Evolutionary conservation across 2,113 vertebrate genomes (phyloP).

Genomic region (Aplodontia rufa): DNA sequence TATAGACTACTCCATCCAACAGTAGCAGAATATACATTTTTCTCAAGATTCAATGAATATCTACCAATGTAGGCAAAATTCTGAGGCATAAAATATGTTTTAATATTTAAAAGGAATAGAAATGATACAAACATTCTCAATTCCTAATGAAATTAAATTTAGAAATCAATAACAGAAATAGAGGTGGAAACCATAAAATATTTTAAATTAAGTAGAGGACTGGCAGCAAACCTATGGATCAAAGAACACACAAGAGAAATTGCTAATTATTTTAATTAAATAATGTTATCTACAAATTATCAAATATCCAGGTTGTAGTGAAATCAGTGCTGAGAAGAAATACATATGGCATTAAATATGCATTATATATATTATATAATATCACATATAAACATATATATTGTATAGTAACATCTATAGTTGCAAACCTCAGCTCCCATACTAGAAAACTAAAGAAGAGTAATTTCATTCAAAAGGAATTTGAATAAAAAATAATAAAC

Average conservation of each 20-base stretch:
- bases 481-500: not conserved
- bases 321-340: not conserved
- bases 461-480: not conserved
- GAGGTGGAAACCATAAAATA: not conserved
- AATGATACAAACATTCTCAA: not conserved
- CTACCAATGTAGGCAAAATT: not conserved
- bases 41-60: not conserved
- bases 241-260: not conserved
- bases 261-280: not conserved
- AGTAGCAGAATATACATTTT: not conserved
- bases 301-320: not conserved
- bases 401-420: not conserved
- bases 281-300: not conserved
- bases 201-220: not conserved
- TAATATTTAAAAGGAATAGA: not conserved
- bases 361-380: too few relatives aligned
- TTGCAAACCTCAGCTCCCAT: not conserved
- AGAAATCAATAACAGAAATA: not conserved
- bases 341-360: not conserved
- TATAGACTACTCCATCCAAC: not conserved
- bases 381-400: not conserved
- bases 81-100: not conserved
- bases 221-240: not conserved
- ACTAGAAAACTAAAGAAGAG: not conserved
- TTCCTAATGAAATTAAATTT: not conserved